phyloP scores from a whole-genome alignment of 1,140 invertebrate genomes.

The Zaprionus nigranus region DNA sequence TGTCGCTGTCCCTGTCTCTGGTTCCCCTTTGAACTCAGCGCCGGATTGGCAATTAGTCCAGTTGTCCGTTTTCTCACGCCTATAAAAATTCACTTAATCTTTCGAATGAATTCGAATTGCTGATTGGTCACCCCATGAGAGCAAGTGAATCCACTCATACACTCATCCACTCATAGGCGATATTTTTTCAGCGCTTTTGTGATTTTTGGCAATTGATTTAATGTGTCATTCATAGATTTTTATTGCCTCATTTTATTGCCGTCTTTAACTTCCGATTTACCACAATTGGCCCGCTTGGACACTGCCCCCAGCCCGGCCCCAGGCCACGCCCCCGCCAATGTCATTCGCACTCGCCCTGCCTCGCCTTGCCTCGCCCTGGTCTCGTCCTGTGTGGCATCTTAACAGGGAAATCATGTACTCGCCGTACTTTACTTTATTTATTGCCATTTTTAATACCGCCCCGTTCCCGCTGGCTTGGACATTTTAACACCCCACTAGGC shows the following conservation, averaged over 20 bases:
- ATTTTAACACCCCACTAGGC: slow-evolving; percentile 67
- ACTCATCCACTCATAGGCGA: slow-evolving; percentile 74
- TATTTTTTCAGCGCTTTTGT: slow-evolving; percentile 70
- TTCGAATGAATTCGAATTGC: slow-evolving; percentile 67
- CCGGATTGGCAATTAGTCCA: slow-evolving; percentile 58
- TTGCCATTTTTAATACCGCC: slow-evolving; percentile 84
- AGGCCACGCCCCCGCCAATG: slow-evolving; percentile 46
- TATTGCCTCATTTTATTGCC: slow-evolving; percentile 84
- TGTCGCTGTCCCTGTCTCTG: background rate
- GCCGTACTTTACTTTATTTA: slow-evolving; percentile 84
- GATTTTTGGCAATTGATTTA: slow-evolving; percentile 85
- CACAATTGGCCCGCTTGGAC: slow-evolving; percentile 84
- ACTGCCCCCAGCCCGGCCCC: slow-evolving; percentile 64
- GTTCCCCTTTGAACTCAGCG: slow-evolving; percentile 27
- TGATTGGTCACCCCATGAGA: slow-evolving; percentile 39
- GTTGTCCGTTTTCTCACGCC: slow-evolving; percentile 72
- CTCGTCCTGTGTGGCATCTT: slow-evolving; percentile 73
- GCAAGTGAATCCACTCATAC: too few species aligned
- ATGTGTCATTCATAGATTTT: slow-evolving; percentile 85
- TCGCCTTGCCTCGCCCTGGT: background rate
- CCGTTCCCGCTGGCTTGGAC: slow-evolving; percentile 65
- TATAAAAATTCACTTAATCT: slow-evolving; percentile 75
- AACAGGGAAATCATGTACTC: slow-evolving; percentile 84
- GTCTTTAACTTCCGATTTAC: slow-evolving; percentile 85
- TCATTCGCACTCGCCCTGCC: slow-evolving; percentile 32